Conservation (phyloP, 2,113 vertebrate species). For the Nannospalax galili region DNA sequence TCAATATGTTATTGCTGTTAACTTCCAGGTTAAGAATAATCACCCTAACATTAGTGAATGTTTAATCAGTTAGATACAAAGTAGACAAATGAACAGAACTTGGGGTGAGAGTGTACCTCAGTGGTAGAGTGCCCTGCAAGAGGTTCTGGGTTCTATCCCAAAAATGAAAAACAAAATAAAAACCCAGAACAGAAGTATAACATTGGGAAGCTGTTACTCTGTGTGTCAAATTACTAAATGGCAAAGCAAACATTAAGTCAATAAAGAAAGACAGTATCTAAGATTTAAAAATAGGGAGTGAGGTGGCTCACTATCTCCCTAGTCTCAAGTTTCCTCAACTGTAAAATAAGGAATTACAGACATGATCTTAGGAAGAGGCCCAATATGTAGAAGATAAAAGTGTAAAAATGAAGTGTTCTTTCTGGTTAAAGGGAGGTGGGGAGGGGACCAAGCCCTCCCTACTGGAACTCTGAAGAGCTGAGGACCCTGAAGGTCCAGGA, state of each 20-base stretch:
- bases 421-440: background rate
- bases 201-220: background rate
- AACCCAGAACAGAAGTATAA: background rate
- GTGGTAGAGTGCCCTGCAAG: background rate
- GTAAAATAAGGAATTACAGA: constrained; percentile 26
- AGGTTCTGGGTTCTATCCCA: background rate
- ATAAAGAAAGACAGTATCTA: background rate
- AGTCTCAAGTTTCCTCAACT: constrained; percentile 21
- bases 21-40: constrained; percentile 34
- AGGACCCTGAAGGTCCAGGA: background rate
- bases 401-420: constrained; percentile 2
- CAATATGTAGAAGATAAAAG: background rate
- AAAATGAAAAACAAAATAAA: background rate
- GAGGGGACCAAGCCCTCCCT: background rate
- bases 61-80: constrained; percentile 16
- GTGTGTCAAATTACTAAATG: constrained; percentile 32
- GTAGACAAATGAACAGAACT: background rate
- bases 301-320: background rate
- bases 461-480: background rate
- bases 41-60: background rate
- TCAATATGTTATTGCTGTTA: background rate
- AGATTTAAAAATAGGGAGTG: background rate
- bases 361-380: background rate
- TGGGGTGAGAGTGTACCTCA: background rate
- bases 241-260: constrained; percentile 31